Base-by-base conservation (phyloP, 1,140 invertebrate genomes). In the Lepidotrigona ventralis region DNA sequence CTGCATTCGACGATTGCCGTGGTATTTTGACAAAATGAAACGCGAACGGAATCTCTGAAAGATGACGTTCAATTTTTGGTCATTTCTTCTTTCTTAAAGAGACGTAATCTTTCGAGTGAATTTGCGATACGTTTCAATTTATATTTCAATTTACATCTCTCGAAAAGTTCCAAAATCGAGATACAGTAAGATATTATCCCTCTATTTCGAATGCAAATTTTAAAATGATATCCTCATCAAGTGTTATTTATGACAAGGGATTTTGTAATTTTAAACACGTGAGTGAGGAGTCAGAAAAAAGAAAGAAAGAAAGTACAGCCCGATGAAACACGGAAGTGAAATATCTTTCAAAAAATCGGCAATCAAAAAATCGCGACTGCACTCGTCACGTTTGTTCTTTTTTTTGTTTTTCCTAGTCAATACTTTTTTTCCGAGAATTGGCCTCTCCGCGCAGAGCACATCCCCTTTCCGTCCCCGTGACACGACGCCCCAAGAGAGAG, bases 391-490 rank as follows among this genome's bases (percentile, higher is more conserved):
- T 46, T 46, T 46, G 39, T 71, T 77, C 56, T 70, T 82, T 82
- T 12, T 72, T 53, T 83, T 63, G 54, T 84, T 85, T 79, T 78
- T 58, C 60, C 26, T 51, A 75, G 79, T 85, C 81, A 77, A 86
- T 85, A 84, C 75, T 89, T 90, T 90, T 33, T 39, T 90, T 84
- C 83, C 78, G 85, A 84, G 76, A 71, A 79, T 58, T 56, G 56
- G 2, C 72, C 86, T 86, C 86, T 85, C 88, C 84, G 78, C 89
- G 85, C 80, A 82, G 83, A 91, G 86, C 86, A 88, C 88, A 90
- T 87, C 89, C 90, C 82, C 89, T 84, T 77, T 83, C 81, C 75
- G 64, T 73, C 87, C 82, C 78, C 86, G 86, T 72, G 64, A 60
- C 87, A 83, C 88, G 84, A 89, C 90, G 84, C 87, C 85, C 79